These are phyloP conservation scores for Damaliscus lunatus DNA, from an alignment of 2,113 vertebrate genomes.

Conservation along the genomic window DNA sequence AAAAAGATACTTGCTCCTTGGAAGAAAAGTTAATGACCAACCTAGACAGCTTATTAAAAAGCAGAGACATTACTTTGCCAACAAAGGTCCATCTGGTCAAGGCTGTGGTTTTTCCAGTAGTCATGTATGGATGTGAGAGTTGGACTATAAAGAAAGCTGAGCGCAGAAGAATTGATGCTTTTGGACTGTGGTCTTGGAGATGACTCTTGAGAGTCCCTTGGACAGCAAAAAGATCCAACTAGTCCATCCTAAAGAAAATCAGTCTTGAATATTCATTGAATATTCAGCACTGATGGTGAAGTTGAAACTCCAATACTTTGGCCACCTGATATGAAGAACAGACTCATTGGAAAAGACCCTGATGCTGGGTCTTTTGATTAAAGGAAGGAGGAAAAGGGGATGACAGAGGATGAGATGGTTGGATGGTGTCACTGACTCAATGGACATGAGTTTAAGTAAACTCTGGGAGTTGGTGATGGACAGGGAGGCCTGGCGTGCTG, in stretches of 20 bases:
- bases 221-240: not conserved
- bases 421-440: not conserved
- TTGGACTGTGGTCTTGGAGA: not conserved
- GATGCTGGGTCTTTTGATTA: not conserved
- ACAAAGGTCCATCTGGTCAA: not conserved
- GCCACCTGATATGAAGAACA: accelerated
- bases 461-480: not conserved
- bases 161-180: not conserved
- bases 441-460: not conserved
- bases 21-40: not conserved
- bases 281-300: not conserved
- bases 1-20: not conserved
- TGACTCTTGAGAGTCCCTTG: not conserved
- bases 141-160: not conserved
- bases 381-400: not conserved
- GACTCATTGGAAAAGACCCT: not conserved
- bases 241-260: not conserved
- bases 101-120: not conserved
- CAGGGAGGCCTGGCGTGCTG: not conserved
- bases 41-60: not conserved
- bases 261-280: not conserved
- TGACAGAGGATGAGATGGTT: not conserved
- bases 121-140: not conserved
- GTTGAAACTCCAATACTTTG: not conserved
- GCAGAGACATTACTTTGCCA: not conserved